Evolutionary conservation across 2,888 invertebrate species (phyloP).

Genomic region (Hydriomena furcata): DNA sequence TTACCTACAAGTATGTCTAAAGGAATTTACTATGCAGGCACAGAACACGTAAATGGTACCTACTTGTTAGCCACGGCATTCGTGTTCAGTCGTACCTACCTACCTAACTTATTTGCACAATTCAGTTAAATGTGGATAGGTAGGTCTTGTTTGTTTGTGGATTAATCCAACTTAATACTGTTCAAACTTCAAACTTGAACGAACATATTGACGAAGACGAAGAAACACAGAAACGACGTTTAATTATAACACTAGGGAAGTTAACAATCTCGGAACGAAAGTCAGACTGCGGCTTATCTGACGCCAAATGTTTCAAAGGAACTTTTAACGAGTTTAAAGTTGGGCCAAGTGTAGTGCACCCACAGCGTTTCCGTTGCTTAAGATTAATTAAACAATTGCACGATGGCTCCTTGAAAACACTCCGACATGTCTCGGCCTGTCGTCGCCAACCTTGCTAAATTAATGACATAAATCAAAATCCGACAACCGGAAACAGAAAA

Average conservation of each 20-base stretch:
- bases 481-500: slow-evolving; percentile 75
- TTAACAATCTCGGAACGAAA: slow-evolving; percentile 78
- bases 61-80: slow-evolving; percentile 1
- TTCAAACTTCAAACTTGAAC: slow-evolving; percentile 14
- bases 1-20: too few species aligned
- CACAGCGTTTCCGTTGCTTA: slow-evolving; percentile 71
- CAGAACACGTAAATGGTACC: too few species aligned
- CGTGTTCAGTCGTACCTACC: neutral
- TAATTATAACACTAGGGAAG: slow-evolving; percentile 80
- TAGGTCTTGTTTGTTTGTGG: slow-evolving; percentile 7
- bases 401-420: slow-evolving; percentile 82
- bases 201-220: slow-evolving; percentile 22
- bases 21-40: too few species aligned
- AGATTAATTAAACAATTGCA: slow-evolving; percentile 84
- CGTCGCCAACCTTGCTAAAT: slow-evolving; percentile 82
- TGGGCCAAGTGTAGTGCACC: slow-evolving; percentile 79
- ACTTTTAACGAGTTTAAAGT: slow-evolving; percentile 84
- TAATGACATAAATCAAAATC: slow-evolving; percentile 82
- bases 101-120: too few species aligned
- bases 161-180: slow-evolving; percentile 1
- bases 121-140: neutral
- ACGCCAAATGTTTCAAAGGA: slow-evolving; percentile 82
- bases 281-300: slow-evolving; percentile 81
- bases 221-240: slow-evolving; percentile 57
- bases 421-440: slow-evolving; percentile 82